Percentiles rank a stretch among this genome's conserved stretches.
Evolutionary conservation across 1,140 invertebrate genomes (phyloP).

Genomic region (Atopsyche davidsoni): DNA sequence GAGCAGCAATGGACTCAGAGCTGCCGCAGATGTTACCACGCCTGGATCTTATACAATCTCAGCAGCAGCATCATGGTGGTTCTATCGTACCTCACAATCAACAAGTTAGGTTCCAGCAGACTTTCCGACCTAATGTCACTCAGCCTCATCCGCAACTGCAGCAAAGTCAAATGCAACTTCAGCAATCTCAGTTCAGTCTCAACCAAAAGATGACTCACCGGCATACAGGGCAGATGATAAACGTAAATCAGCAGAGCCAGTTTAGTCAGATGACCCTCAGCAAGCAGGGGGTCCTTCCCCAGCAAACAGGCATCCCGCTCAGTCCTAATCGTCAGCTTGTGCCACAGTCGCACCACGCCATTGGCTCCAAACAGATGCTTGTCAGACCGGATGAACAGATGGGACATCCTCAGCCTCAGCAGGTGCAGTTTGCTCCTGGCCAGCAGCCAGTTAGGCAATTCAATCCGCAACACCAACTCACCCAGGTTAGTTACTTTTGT

Average conservation of each 20-base stretch:
- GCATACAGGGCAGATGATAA: conserved; percentile 20
- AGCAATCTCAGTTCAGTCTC: conserved; percentile 31
- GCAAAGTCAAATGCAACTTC: conserved; percentile 12
- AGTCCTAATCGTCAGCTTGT: conserved; percentile 17
- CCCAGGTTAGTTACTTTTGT: conserved; percentile 14
- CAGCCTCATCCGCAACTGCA: conserved; percentile 15
- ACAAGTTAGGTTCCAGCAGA: conserved; percentile 20
- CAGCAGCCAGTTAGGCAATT: conserved; percentile 17
- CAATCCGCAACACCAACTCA: conserved; percentile 16
- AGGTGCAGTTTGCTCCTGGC: conserved; percentile 13
- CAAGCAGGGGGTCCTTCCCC: conserved; percentile 10
- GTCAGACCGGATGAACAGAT: conserved; percentile 17
- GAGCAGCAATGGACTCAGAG: conserved; percentile 5
- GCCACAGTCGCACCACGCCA: conserved; percentile 7
- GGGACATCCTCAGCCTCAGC: conserved; percentile 6
- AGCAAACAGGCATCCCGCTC: conserved; percentile 1
- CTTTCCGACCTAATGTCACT: conserved; percentile 13
- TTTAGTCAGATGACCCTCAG: conserved; percentile 25
- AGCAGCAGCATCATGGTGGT: conserved; percentile 19
- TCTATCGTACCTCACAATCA: conserved; percentile 12
- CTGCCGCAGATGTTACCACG: conserved; percentile 16
- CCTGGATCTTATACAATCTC: conserved; percentile 17
- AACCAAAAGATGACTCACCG: conserved; percentile 40
- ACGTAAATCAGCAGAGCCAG: conserved; percentile 20
- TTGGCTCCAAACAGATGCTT: conserved; percentile 5